Conservation (phyloP, 2,797 vertebrate species). For the Carapus acus region DNA sequence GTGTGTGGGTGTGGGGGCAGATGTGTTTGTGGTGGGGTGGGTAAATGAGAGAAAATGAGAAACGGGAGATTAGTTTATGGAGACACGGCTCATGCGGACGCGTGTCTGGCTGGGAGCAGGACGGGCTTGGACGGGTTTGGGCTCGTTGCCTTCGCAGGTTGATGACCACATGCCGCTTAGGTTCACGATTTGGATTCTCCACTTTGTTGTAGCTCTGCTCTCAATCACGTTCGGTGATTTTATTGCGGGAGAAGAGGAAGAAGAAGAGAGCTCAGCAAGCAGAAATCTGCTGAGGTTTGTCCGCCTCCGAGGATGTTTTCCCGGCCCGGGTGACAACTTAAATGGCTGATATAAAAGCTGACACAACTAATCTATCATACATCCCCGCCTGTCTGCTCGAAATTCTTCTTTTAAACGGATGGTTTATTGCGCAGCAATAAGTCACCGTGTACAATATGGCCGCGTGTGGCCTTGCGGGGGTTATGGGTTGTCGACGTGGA, state of each 20-base stretch:
- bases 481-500: constrained; percentile 48
- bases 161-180: constrained; percentile 16
- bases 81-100: constrained; percentile 57
- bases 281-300: constrained; percentile 51
- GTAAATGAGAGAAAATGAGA: constrained; percentile 53
- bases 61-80: constrained; percentile 58
- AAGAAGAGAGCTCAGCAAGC: constrained; percentile 36
- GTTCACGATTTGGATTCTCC: constrained; percentile 19
- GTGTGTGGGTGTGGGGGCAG: too few species aligned
- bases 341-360: constrained; percentile 74
- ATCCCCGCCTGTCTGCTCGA: constrained; percentile 56
- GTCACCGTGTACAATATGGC: constrained; percentile 44
- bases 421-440: constrained; percentile 58
- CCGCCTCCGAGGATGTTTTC: constrained; percentile 61
- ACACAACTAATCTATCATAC: constrained; percentile 69
- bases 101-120: constrained; percentile 31
- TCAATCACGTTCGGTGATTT: constrained; percentile 43
- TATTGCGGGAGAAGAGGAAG: constrained; percentile 24
- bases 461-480: constrained; percentile 55
- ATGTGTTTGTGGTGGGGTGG: constrained; percentile 33
- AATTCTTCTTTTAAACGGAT: constrained; percentile 65
- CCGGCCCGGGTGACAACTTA: constrained; percentile 66
- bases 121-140: constrained; percentile 29
- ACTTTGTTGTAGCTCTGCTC: constrained; percentile 30
- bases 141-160: constrained; percentile 28